phyloP scores from a whole-genome alignment of 2,888 invertebrate genomes.

The Antheraea yamamai region DNA sequence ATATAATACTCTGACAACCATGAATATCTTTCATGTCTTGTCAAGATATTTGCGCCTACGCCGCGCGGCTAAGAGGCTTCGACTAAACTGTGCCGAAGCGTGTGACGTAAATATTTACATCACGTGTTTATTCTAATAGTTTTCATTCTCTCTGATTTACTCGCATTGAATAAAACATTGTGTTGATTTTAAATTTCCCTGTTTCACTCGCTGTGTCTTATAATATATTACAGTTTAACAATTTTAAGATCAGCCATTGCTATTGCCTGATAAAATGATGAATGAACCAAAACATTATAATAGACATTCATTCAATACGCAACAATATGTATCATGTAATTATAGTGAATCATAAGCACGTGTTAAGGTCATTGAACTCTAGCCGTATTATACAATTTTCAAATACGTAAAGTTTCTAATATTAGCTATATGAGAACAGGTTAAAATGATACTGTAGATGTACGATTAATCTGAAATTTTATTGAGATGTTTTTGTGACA shows the following conservation, averaged over 20 bases:
- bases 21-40: background rate
- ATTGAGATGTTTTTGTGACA: too few species aligned
- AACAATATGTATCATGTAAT: background rate
- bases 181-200: too few species aligned
- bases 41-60: background rate
- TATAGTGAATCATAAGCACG: background rate
- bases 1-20: background rate
- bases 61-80: background rate
- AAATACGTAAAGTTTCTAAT: background rate
- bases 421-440: background rate
- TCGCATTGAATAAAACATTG: background rate
- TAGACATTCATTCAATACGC: background rate
- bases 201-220: background rate
- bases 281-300: too few species aligned
- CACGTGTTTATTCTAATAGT: constrained; percentile 1
- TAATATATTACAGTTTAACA: background rate
- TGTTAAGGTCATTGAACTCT: background rate
- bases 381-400: background rate
- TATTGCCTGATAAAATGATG: background rate
- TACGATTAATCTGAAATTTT: too few species aligned
- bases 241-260: background rate
- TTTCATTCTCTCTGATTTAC: background rate
- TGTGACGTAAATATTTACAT: constrained; percentile 3
- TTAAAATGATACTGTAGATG: too few species aligned
- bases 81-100: background rate